phyloP scores from a whole-genome alignment of 2,797 vertebrate species.

The Artibeus jamaicensis region DNA sequence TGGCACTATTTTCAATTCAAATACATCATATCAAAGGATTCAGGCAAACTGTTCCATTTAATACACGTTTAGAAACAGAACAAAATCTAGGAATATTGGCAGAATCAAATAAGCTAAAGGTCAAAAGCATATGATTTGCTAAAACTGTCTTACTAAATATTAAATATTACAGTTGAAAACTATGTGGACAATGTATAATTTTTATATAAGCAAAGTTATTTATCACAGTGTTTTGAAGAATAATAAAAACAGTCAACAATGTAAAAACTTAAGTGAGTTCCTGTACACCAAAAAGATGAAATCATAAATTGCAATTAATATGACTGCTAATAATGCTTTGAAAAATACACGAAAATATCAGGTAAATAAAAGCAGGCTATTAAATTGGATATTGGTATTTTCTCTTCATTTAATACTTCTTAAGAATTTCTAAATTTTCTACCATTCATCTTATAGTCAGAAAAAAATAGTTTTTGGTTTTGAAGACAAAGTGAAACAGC shows the following conservation, averaged over 20 bases:
- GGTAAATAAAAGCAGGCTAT: slow-evolving; percentile 1
- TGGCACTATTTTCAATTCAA: slow-evolving; percentile 27
- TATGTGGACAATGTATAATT: not conserved
- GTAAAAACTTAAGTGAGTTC: not conserved
- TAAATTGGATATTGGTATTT: not conserved
- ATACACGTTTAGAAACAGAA: slow-evolving; percentile 28
- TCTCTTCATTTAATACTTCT: slow-evolving; percentile 14
- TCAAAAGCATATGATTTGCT: not conserved
- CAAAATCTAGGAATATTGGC: not conserved
- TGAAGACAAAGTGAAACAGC: slow-evolving; percentile 25
- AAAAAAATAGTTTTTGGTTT: not conserved
- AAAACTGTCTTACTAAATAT: slow-evolving; percentile 8
- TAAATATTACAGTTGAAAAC: not conserved
- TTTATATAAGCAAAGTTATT: slow-evolving; percentile 34
- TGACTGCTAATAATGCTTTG: not conserved
- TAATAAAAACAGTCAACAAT: slow-evolving; percentile 27
- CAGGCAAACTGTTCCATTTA: slow-evolving; percentile 20
- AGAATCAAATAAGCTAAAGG: slow-evolving; percentile 33
- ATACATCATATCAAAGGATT: not conserved
- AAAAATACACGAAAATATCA: not conserved
- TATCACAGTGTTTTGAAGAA: not conserved
- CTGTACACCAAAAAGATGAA: not conserved
- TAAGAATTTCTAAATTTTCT: slow-evolving; percentile 20
- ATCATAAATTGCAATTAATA: not conserved
- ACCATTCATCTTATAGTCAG: slow-evolving; percentile 15